phyloP scores from a whole-genome alignment of 2,888 invertebrate species.

The Ophioninae sp. region DNA sequence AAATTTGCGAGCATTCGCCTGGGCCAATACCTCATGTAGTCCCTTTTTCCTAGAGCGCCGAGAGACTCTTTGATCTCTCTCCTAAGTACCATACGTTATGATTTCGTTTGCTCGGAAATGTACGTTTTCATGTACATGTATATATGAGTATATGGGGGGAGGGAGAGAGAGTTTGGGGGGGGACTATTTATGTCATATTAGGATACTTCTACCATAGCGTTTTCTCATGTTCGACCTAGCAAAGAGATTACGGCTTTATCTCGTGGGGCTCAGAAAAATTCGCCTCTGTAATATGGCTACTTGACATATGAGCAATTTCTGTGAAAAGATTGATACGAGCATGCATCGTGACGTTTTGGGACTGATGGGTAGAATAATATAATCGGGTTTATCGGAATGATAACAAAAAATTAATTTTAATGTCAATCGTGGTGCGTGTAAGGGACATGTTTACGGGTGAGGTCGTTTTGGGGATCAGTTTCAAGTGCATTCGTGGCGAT shows the following conservation, averaged over 20 bases:
- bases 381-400: neutral
- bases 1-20: conserved; percentile 50
- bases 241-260: neutral
- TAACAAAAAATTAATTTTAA: too few relatives aligned
- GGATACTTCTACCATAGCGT: neutral
- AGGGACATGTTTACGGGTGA: too few relatives aligned
- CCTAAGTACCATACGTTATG: conserved; percentile 54
- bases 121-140: conserved; percentile 1
- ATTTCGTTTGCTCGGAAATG: conserved; percentile 40
- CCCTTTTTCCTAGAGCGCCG: conserved; percentile 3
- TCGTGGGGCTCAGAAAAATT: neutral
- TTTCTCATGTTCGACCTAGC: conserved; percentile 18
- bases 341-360: neutral
- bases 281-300: neutral
- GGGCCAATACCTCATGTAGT: conserved; percentile 12
- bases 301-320: neutral
- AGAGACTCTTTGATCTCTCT: conserved; percentile 4
- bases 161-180: neutral
- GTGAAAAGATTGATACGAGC: neutral
- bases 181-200: neutral
- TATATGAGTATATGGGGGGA: neutral
- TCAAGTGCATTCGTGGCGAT: too few relatives aligned
- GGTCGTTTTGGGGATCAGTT: too few relatives aligned
- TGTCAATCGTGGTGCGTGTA: too few relatives aligned
- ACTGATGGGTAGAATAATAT: neutral